Base-by-base conservation (phyloP, 2,113 vertebrate genomes). In the Hepsetus odoe region DNA sequence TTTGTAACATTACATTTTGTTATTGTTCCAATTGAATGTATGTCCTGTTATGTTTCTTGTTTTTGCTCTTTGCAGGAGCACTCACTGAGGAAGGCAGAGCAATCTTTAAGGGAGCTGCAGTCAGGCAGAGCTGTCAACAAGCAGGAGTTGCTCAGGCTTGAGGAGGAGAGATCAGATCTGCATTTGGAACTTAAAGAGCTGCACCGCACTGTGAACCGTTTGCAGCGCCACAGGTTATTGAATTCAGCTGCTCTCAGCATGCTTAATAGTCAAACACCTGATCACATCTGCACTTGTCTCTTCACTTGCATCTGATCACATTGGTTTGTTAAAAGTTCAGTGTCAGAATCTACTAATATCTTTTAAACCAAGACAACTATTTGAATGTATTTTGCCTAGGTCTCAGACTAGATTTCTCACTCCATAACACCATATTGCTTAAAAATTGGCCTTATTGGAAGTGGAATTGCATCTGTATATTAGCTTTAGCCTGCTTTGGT, bases 181-280 rank as follows among this genome's bases (percentile, higher is more conserved):
- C 87, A 92, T 40, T 5, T 22, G 20, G 89, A 94, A 79, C 80
- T 92, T 65, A 85, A 91, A 85, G 91, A 94, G 79, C 85, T 94
- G 51, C 89, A 20, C 0, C 84, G 51, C 4, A 82, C 80, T 1
- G 84, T 87, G 51, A 89, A 85, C 44, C 87, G 82, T 13, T 86
- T 55, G 42, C 87, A 87, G 55, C 87, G 80, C 13, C 86, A 24
- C 76, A 95, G 81, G 95, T 95, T 4, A 77, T 61, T 53, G 16
- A 68, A 30, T 22, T 12, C 61, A 65, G 7, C 58, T 59, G 8
- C 20, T n/a, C 20, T 61, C 40, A 69, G 20, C 49, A 4, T 42
- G 2, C 12, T 14, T 14, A 44, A 44, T 14, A 44, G 13, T 6
- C 44, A 12, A 44, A 61, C 58, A 62, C 30, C 51, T 35, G 46